Conservation (phyloP, 2,113 vertebrate species). For the Cariama cristata region DNA sequence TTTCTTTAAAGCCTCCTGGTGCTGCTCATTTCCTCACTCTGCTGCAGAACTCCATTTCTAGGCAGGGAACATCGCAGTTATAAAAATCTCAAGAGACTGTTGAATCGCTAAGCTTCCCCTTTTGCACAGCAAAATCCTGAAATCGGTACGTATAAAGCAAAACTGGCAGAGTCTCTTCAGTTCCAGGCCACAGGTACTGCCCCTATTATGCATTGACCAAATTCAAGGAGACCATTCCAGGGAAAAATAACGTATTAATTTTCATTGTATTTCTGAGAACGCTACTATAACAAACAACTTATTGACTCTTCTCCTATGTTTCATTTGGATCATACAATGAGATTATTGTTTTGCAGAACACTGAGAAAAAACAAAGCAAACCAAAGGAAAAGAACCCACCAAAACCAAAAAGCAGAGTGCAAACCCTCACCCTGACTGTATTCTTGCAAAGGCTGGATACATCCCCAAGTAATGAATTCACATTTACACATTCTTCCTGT, state of each 20-base stretch:
- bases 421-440: neutral
- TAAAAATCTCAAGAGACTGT: neutral
- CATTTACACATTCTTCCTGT: neutral
- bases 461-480: neutral
- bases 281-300: neutral
- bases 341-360: neutral
- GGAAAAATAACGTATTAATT: fast-evolving
- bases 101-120: neutral
- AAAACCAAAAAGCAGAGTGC: neutral
- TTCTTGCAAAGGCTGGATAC: neutral
- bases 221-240: neutral
- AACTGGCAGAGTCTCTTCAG: neutral
- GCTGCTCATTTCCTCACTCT: neutral
- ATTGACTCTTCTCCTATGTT: neutral
- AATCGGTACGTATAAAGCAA: neutral
- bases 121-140: neutral
- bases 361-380: neutral
- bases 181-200: neutral
- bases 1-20: neutral
- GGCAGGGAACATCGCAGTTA: neutral
- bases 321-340: neutral
- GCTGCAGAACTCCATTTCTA: neutral
- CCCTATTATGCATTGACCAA: neutral
- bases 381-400: neutral
- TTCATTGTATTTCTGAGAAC: neutral